These are phyloP conservation scores for Molossus alvarezi DNA, from an alignment of 2,797 vertebrate genomes.

Conservation along the genomic window DNA sequence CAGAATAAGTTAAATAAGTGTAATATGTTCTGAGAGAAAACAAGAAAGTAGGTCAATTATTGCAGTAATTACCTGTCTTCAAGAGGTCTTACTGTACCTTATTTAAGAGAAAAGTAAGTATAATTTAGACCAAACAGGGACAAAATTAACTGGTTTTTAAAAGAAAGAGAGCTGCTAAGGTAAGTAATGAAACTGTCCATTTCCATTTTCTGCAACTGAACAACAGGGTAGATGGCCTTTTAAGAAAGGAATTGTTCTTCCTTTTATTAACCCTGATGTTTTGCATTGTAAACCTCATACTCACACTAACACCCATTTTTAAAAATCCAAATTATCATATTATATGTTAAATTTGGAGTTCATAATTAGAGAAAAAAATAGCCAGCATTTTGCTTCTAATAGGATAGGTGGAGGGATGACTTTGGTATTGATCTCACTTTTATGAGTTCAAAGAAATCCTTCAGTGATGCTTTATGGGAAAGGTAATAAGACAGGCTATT, in stretches of 20 bases:
- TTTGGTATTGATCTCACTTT: slow-evolving; percentile 52
- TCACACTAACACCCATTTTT: slow-evolving; percentile 49
- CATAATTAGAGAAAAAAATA: slow-evolving; percentile 19
- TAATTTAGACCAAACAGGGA: slow-evolving; percentile 71
- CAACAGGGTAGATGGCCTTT: slow-evolving; percentile 10
- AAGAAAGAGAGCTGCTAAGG: slow-evolving; percentile 33
- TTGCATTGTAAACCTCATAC: not conserved
- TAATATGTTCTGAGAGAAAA: slow-evolving; percentile 48
- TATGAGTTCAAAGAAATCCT: slow-evolving; percentile 68
- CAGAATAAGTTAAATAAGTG: not conserved
- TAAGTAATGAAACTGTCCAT: slow-evolving; percentile 60
- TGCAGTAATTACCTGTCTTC: slow-evolving; percentile 60
- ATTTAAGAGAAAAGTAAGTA: slow-evolving; percentile 55
- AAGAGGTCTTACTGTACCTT: slow-evolving; percentile 33
- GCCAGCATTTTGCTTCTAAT: not conserved
- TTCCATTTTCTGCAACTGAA: slow-evolving; percentile 42
- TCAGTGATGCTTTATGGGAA: slow-evolving; percentile 67
- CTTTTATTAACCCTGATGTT: not conserved
- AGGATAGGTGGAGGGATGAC: not conserved
- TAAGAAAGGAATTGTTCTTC: not conserved
- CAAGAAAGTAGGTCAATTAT: not conserved
- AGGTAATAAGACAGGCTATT: slow-evolving; percentile 65
- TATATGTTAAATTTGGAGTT: slow-evolving; percentile 31
- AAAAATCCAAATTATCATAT: slow-evolving; percentile 61
- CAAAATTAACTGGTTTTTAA: slow-evolving; percentile 78